Conservation (phyloP, 2,113 vertebrate species). For the Circaetus gallicus region DNA sequence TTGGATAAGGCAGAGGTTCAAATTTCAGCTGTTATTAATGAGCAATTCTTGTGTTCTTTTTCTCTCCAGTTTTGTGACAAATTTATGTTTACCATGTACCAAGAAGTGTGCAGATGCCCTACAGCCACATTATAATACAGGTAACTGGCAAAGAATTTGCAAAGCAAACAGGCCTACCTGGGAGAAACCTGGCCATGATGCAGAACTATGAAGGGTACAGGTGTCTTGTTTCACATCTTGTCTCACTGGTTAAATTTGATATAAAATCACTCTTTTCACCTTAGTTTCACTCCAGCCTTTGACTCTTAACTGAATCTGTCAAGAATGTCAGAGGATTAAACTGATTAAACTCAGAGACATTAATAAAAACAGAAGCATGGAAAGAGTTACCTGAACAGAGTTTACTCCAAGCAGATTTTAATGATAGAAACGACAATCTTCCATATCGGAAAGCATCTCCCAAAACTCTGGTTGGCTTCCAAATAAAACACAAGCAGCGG, state of each 20-base stretch:
- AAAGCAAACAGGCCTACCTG: background rate
- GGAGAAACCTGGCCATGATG: background rate
- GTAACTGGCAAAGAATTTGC: background rate
- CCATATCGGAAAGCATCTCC: background rate
- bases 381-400: background rate
- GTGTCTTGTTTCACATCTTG: background rate
- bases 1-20: background rate
- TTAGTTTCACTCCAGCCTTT: background rate
- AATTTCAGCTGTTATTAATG: background rate
- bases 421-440: background rate
- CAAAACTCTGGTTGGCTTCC: background rate
- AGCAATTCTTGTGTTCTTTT: background rate
- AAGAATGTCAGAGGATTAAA: background rate
- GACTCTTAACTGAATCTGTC: background rate
- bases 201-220: background rate
- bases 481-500: background rate
- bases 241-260: background rate
- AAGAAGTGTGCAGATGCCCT: background rate
- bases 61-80: background rate
- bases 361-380: background rate
- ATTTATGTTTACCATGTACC: background rate
- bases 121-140: background rate
- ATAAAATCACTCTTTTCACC: background rate
- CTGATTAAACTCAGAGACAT: background rate
- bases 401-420: background rate